Conservation (phyloP, 2,113 vertebrate genomes). For the Chinchilla lanigera region DNA sequence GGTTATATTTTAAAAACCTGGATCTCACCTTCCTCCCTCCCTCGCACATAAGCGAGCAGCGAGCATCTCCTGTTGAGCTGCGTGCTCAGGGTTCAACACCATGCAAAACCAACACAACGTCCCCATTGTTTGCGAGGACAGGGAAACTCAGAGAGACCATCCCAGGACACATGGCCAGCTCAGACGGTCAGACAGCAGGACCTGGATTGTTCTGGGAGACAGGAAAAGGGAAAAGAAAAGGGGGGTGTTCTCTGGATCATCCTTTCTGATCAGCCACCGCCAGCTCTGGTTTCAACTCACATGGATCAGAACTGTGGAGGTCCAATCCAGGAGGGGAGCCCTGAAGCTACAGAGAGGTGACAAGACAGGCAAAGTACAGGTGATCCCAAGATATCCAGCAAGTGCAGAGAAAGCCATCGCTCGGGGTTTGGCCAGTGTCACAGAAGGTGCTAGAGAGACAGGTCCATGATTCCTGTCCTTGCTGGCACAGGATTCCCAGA, state of each 20-base stretch:
- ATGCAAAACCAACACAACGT: accelerated
- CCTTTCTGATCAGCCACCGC: neutral
- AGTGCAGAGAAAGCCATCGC: neutral
- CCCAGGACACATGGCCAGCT: neutral
- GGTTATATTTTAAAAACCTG: neutral
- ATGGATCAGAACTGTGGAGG: neutral
- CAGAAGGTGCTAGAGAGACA: neutral
- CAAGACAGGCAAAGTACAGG: neutral
- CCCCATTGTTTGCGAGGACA: neutral
- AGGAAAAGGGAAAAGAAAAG: neutral
- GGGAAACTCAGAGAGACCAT: neutral
- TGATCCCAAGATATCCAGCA: no score
- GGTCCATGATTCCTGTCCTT: neutral
- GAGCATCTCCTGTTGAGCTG: no score
- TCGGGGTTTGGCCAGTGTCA: neutral
- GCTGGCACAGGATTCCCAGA: neutral
- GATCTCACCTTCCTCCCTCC: accelerated
- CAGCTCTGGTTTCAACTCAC: no score
- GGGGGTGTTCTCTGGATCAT: neutral
- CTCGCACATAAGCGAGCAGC: no score
- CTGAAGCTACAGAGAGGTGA: no score
- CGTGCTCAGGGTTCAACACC: no score
- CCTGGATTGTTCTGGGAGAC: neutral
- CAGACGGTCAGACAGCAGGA: accelerated
- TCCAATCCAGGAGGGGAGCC: neutral